Evolutionary conservation across 2,113 vertebrate species (phyloP).

Genomic region (Motacilla tschutschensis): DNA sequence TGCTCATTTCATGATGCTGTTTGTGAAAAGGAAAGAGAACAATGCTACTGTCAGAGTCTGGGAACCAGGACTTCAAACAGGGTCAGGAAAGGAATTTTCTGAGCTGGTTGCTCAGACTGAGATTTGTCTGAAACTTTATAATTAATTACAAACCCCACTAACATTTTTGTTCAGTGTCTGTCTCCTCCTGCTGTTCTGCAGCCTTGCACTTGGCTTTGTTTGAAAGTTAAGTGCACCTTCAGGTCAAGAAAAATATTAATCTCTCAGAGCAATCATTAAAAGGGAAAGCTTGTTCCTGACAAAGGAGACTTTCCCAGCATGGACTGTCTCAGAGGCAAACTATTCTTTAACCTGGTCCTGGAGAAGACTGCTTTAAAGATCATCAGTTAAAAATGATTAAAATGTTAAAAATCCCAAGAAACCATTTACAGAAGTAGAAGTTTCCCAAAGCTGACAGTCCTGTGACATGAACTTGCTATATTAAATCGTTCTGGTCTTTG

Average conservation of each 20-base stretch:
- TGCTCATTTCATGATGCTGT: neutral
- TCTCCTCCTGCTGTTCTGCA: neutral
- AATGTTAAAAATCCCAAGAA: neutral
- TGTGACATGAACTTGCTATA: neutral
- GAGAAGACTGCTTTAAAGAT: neutral
- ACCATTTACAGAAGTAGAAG: neutral
- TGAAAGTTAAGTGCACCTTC: neutral
- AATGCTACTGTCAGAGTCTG: neutral
- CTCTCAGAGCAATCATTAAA: slow-evolving; percentile 38
- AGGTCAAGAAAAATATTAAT: slow-evolving; percentile 51
- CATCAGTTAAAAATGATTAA: neutral
- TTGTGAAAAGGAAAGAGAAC: neutral
- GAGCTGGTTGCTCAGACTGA: neutral
- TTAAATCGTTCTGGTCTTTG: neutral
- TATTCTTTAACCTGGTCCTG: neutral
- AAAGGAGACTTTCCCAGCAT: neutral
- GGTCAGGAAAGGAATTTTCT: neutral
- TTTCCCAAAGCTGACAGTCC: neutral
- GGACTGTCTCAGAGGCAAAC: neutral
- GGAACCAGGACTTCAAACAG: neutral
- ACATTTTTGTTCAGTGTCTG: neutral
- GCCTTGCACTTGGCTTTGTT: neutral
- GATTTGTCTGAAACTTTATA: neutral
- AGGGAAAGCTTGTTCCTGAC: neutral
- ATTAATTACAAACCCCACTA: neutral